Base-by-base conservation (phyloP, 2,888 invertebrate species). In the Drosophila imparisetae region DNA sequence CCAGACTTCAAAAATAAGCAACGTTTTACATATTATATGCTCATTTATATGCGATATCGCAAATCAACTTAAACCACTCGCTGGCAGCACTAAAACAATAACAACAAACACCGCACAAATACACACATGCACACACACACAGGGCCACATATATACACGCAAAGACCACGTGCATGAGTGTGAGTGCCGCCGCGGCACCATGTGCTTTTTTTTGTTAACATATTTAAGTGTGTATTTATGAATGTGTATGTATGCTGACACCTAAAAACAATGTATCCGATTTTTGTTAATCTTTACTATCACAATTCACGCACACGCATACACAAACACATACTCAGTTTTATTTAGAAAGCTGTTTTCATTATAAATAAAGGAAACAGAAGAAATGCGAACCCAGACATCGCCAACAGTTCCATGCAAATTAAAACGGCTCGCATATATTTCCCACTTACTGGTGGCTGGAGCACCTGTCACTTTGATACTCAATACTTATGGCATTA, bases 281-380 rank as follows among this genome's bases (percentile, higher is more conserved):
- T 65, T 59, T 68, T 66, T 77, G 34, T 61, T 67, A 30, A 72
- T 72, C 52, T 63, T 48, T 70, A 75, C 85, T 75, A 86, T 85
- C 89, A 70, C 83, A 72, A 86, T 86, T 85, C 83, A 60, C 48
- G 38, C 54, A 55, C 50, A 30, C 54, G 53, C 48, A 54, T 49
- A 62, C 54, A 29, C 53, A 32, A 32, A 49, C 52, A 40, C 49
- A 15, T 50, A 45, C 36, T 13, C 30, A 45, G n/a, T 57, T 75
- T 88, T 89, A 81, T 83, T 89, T 85, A 69, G 75, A 87, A 82
- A 89, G 72, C 66, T 21, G 66, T 53, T 71, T 83, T 82, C 48
- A 7, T 32, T 49, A 49, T 58, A 86, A 80, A 61, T 54, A 53
- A 42, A 49, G 48, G 48, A 66, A 58, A 32, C 52, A 49, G 55